Conservation (phyloP, 2,888 invertebrate genomes). For the Notocelia uddmanniana region DNA sequence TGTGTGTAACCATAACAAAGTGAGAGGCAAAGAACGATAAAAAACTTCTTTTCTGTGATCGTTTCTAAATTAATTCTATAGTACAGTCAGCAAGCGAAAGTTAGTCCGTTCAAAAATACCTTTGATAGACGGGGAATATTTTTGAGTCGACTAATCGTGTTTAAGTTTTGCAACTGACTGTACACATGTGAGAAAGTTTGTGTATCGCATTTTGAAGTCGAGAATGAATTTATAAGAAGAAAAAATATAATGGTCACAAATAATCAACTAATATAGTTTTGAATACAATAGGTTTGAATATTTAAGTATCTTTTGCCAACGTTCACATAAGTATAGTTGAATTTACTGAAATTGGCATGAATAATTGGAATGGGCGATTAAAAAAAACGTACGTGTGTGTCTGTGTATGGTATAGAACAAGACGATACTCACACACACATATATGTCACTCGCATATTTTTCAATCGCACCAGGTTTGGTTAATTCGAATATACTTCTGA, state of each 20-base stretch:
- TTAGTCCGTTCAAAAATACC: too few relatives aligned
- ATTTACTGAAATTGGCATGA: background rate
- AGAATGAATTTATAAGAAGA: background rate
- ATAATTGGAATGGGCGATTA: too few relatives aligned
- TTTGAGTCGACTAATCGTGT: too few relatives aligned
- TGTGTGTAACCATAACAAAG: background rate
- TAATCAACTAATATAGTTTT: too few relatives aligned
- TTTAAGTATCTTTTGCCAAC: slow-evolving; percentile 15
- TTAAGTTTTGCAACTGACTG: too few relatives aligned
- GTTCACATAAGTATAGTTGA: background rate
- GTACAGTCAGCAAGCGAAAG: too few relatives aligned
- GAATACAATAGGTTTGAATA: too few relatives aligned
- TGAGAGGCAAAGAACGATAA: background rate
- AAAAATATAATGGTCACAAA: background rate
- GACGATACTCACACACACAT: too few relatives aligned
- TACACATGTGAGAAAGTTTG: background rate
- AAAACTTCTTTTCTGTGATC: background rate
- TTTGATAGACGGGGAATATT: too few relatives aligned
- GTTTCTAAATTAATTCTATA: background rate
- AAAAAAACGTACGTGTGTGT: too few relatives aligned
- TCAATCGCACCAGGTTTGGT: background rate
- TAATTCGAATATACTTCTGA: background rate
- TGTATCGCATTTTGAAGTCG: background rate
- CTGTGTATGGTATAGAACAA: too few relatives aligned
- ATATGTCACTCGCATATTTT: too few relatives aligned